phyloP scores from a whole-genome alignment of 2,113 vertebrate species.

The Telmatochromis brichardi region DNA sequence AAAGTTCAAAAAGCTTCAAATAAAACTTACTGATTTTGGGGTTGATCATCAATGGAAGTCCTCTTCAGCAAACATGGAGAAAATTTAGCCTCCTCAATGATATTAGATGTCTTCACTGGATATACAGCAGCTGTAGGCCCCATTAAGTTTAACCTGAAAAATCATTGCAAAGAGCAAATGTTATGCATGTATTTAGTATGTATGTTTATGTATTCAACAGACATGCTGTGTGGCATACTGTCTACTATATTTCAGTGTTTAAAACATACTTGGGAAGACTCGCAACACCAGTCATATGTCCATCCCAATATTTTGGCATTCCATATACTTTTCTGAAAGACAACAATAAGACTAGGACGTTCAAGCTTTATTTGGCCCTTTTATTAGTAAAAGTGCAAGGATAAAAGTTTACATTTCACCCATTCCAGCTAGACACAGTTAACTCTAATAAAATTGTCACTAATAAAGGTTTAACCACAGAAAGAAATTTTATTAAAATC shows the following conservation, averaged over 20 bases:
- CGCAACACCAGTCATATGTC: neutral
- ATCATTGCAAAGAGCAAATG: neutral
- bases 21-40: neutral
- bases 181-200: neutral
- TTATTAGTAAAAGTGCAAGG: rapidly evolving
- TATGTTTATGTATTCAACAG: neutral
- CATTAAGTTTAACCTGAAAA: neutral
- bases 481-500: rapidly evolving
- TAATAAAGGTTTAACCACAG: rapidly evolving
- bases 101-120: neutral
- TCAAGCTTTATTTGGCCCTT: neutral
- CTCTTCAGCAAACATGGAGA: neutral
- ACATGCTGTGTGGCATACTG: neutral
- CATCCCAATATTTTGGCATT: neutral
- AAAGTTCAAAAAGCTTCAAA: neutral
- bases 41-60: neutral
- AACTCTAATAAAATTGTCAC: neutral
- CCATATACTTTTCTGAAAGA: neutral
- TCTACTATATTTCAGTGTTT: neutral
- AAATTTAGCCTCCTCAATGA: neutral
- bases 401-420: neutral
- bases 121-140: neutral
- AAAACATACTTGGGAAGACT: neutral
- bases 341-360: neutral
- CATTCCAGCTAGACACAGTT: neutral